Evolutionary conservation across 1,140 invertebrate genomes (phyloP), one percentile per base, ranked within the genome.

Genomic region (Thaumetopoea pityocampa): DNA sequence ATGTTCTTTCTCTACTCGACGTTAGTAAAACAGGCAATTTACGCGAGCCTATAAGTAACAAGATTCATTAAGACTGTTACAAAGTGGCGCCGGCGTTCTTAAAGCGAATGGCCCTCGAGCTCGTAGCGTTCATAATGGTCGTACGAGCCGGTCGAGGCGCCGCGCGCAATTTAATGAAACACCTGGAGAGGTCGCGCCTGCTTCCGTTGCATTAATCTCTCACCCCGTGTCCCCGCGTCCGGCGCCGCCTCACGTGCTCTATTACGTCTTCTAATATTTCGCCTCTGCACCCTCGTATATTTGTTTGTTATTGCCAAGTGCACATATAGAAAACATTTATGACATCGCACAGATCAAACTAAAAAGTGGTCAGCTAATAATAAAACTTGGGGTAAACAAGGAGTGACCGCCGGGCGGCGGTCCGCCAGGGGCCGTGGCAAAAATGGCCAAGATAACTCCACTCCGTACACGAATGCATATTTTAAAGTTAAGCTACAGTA

Each of bases 1-100:
- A 61, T 66, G 55, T 59, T 67, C 67, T 61, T 69, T 56, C 53
- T 38, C 46, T 32, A 22, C 45, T 33, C 49, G 40, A 60, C 62
- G 59, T 68, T 69, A 72, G 68, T 71, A 67, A 81, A 81, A 69
- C 76, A 65, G 72, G 74, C 67, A 80, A 83, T 83, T 83, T 78
- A 76, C 68, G 68, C 64, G 58, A 70, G 67, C 79, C 72, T 78
- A 79, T 81, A 83, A 83, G 76, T 79, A 83, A 81, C 79, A 70
- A 79, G 76, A 77, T 83, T 83, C 76, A 83, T 83, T 83, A 83
- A 76, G 72, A 67, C 64, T 54, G 68, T 83, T 79, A 80, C 79
- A 80, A 83, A 83, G 79, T 83, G 71, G 76, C 72, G 67, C 73
- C 52, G 71, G 67, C 78, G 76, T 83, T 80, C 79, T 83, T 83